Conservation (phyloP, 2,113 vertebrate species). For the Cheilinus undulatus region DNA sequence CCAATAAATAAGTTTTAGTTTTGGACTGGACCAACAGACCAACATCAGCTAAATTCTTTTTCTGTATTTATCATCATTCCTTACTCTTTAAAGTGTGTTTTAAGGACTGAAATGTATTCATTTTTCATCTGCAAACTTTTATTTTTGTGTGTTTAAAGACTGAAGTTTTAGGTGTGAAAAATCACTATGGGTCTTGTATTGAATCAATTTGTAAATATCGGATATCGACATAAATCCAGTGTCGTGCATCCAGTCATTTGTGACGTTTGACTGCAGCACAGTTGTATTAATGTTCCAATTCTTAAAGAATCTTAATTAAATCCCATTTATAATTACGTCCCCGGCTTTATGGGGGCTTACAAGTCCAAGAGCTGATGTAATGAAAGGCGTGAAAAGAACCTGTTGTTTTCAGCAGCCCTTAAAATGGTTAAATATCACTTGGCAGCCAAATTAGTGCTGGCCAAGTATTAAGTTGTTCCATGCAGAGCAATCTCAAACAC, state of each 20-base stretch:
- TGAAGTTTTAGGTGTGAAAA: too few species aligned
- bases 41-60: too few species aligned
- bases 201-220: too few species aligned
- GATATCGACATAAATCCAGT: too few species aligned
- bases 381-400: conserved; percentile 58
- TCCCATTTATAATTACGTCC: conserved; percentile 60
- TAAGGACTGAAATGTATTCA: too few species aligned
- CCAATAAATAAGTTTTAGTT: too few species aligned
- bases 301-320: conserved; percentile 45
- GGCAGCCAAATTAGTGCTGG: conserved; percentile 64
- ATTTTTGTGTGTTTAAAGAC: too few species aligned
- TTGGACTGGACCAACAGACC: too few species aligned
- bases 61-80: too few species aligned
- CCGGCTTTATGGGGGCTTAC: conserved; percentile 61
- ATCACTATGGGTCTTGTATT: too few species aligned
- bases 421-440: conserved; percentile 60
- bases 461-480: conserved; percentile 63
- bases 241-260: background rate
- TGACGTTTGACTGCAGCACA: conserved; percentile 4
- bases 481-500: conserved; percentile 39
- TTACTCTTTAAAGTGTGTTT: too few species aligned
- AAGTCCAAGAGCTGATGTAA: conserved; percentile 68
- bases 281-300: conserved; percentile 21
- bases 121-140: too few species aligned
- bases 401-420: conserved; percentile 69